Evolutionary conservation across 1,140 invertebrate species (phyloP).

Genomic region (Sycophila sp.): DNA sequence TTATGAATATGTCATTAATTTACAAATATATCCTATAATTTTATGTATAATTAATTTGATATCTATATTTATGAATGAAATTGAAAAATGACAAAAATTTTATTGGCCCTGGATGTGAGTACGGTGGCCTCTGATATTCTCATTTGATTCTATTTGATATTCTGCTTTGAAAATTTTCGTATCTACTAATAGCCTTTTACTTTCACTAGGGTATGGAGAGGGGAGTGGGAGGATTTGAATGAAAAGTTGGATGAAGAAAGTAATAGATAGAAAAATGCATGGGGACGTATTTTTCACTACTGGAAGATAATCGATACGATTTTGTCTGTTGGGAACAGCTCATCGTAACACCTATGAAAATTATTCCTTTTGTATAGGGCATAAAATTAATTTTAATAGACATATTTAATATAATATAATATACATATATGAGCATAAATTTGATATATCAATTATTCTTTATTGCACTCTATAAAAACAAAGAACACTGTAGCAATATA

Average conservation of each 20-base stretch:
- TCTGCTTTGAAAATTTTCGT: slow-evolving; percentile 26
- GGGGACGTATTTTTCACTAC: slow-evolving; percentile 59
- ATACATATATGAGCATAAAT: slow-evolving; percentile 36
- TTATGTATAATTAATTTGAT: slow-evolving; percentile 26
- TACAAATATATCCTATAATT: slow-evolving; percentile 52
- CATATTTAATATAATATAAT: slow-evolving; percentile 37
- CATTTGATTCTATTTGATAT: slow-evolving; percentile 29
- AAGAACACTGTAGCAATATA: slow-evolving; percentile 45
- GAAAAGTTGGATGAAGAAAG: slow-evolving; percentile 46
- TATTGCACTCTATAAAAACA: slow-evolving; percentile 44
- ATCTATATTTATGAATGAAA: slow-evolving; percentile 27
- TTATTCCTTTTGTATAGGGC: slow-evolving; percentile 33
- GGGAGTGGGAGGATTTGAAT: slow-evolving; percentile 38
- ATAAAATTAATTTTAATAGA: slow-evolving; percentile 18
- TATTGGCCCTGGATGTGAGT: slow-evolving; percentile 49
- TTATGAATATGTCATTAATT: slow-evolving; percentile 44
- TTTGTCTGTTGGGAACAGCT: slow-evolving; percentile 52
- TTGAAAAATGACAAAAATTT: slow-evolving; percentile 23
- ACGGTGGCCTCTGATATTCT: slow-evolving; percentile 39
- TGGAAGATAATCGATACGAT: slow-evolving; percentile 51
- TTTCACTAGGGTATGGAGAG: slow-evolving; percentile 62
- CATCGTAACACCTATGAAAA: slow-evolving; percentile 47
- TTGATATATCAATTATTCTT: slow-evolving; percentile 46
- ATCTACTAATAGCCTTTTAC: slow-evolving; percentile 67
- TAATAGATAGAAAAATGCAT: slow-evolving; percentile 63